Conservation (phyloP, 2,888 invertebrate genomes). For the Diadegma fenestrale region DNA sequence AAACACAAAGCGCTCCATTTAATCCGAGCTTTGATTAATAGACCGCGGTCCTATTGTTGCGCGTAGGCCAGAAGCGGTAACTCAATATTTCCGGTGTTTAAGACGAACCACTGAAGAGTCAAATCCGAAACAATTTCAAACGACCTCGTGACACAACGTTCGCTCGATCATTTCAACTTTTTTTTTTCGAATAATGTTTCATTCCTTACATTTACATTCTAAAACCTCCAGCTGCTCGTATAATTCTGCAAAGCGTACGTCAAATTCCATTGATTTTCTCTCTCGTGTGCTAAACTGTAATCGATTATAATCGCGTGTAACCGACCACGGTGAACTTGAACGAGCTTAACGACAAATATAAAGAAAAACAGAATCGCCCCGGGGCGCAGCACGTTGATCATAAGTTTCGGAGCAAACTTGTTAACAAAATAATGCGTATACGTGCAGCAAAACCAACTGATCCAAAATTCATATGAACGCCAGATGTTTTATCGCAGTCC, state of each 20-base stretch:
- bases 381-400: not conserved
- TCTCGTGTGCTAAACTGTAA: not conserved
- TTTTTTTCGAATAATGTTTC: not conserved
- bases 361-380: not conserved
- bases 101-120: slow-evolving; percentile 28
- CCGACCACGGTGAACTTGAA: not conserved
- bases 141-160: not conserved
- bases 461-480: not conserved
- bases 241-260: not conserved
- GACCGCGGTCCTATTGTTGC: slow-evolving; percentile 30
- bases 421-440: not conserved
- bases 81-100: slow-evolving; percentile 63
- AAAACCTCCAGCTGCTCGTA: not conserved
- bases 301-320: slow-evolving; percentile 5
- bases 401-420: not conserved
- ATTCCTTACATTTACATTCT: not conserved
- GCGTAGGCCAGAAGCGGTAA: slow-evolving; percentile 56
- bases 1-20: slow-evolving; percentile 11
- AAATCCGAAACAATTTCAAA: slow-evolving; percentile 28
- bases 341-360: not conserved
- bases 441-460: not conserved
- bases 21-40: slow-evolving; percentile 25
- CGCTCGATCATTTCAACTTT: not conserved
- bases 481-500: not conserved
- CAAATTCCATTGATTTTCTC: not conserved